These are phyloP conservation scores for Chondrilla cf. caribensis DNA, from an alignment of 37 sponge, comb jelly and placozoan genomes.

Conservation along the genomic window DNA sequence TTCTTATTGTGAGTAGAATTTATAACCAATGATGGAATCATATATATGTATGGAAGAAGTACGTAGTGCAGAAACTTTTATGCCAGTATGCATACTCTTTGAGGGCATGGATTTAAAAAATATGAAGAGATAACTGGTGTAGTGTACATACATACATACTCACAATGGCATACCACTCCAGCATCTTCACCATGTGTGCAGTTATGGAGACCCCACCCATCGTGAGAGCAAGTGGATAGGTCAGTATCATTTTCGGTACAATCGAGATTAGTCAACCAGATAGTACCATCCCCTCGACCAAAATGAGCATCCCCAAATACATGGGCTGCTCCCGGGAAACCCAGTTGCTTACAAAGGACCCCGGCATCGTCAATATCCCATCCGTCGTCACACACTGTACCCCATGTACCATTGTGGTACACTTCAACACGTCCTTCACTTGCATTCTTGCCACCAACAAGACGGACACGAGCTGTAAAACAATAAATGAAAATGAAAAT, in stretches of 20 bases:
- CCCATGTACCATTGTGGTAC: conserved; percentile 13
- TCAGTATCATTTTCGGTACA: conserved; percentile 9
- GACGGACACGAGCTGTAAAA: neutral
- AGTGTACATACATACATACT: no score
- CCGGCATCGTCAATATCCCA: conserved; percentile 24
- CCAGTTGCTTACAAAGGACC: conserved; percentile 31
- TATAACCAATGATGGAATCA: no score
- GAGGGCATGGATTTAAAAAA: no score
- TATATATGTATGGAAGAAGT: no score
- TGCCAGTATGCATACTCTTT: no score
- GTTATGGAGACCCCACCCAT: conserved; percentile 3
- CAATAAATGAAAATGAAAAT: neutral
- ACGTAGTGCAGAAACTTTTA: no score
- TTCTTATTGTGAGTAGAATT: no score
- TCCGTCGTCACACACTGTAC: conserved; percentile 39
- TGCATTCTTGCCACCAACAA: neutral
- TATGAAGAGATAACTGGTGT: no score
- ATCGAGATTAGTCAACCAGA: conserved; percentile 16
- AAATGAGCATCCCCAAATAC: neutral
- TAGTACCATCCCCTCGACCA: conserved; percentile 12
- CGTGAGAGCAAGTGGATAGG: neutral
- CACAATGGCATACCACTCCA: neutral
- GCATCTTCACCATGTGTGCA: conserved; percentile 31
- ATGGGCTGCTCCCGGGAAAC: neutral
- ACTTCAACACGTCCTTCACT: conserved; percentile 27